Evolutionary conservation across 2,888 invertebrate species (phyloP).

Genomic region (Mimachlamys varia): DNA sequence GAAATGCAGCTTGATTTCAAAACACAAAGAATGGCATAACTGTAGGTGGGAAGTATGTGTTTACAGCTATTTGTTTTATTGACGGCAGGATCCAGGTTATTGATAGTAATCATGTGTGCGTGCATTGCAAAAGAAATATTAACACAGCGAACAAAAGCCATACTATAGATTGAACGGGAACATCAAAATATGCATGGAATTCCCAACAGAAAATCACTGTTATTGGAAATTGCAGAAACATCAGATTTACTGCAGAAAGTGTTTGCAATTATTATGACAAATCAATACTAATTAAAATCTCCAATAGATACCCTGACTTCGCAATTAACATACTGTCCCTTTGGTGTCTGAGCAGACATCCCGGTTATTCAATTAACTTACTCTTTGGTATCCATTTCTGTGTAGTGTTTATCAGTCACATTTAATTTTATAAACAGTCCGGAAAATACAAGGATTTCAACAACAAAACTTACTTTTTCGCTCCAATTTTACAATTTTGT

Average conservation of each 20-base stretch:
- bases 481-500: no score
- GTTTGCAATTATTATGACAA: neutral
- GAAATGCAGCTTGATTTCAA: neutral
- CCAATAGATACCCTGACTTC: neutral
- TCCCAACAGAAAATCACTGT: constrained; percentile 28
- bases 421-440: neutral
- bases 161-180: neutral
- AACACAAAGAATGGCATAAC: neutral
- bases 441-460: neutral
- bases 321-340: neutral
- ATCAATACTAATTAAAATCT: constrained; percentile 10
- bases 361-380: neutral
- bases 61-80: constrained; percentile 31
- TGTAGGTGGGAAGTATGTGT: constrained; percentile 5
- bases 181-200: constrained; percentile 26
- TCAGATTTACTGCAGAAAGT: constrained; percentile 16
- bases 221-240: constrained; percentile 31
- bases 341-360: neutral
- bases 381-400: neutral
- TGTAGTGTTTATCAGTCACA: neutral
- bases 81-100: neutral
- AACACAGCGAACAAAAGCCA: neutral
- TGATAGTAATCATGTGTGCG: constrained; percentile 19
- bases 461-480: neutral
- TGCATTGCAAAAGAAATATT: constrained; percentile 18